phyloP scores from a whole-genome alignment of 2,113 vertebrate genomes.

The Channa maculata region DNA sequence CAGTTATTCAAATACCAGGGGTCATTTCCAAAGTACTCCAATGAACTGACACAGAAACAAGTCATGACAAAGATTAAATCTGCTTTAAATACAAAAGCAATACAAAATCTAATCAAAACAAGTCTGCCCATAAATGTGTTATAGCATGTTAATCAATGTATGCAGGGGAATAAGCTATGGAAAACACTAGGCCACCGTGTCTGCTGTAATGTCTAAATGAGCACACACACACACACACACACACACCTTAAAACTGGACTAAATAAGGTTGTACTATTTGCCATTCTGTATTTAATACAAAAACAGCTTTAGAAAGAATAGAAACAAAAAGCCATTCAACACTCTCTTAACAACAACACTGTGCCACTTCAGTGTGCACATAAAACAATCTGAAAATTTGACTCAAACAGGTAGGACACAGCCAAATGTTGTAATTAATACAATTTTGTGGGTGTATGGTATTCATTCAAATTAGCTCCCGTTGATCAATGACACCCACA shows the following conservation, averaged over 20 bases:
- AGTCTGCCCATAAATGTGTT: too few relatives aligned
- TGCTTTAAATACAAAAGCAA: neutral
- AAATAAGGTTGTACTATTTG: too few relatives aligned
- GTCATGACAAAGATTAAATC: neutral
- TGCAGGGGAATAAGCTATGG: too few relatives aligned
- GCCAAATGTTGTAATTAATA: neutral
- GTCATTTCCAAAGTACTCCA: slow-evolving; percentile 3
- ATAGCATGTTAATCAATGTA: too few relatives aligned
- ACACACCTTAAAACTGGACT: too few relatives aligned
- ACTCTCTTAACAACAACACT: neutral
- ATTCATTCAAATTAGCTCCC: neutral
- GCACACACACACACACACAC: too few relatives aligned
- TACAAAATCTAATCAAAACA: neutral
- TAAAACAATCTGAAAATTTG: neutral
- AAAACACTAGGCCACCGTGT: too few relatives aligned
- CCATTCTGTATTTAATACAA: too few relatives aligned
- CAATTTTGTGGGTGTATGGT: neutral
- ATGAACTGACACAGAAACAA: neutral
- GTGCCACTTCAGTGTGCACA: neutral
- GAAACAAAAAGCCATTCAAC: slow-evolving; percentile 7
- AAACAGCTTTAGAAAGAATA: too few relatives aligned
- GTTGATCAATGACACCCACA: too few relatives aligned
- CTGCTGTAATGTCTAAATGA: too few relatives aligned
- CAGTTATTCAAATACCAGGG: slow-evolving; percentile 6
- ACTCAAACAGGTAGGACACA: neutral